Base-by-base conservation (phyloP, 2,888 invertebrate species). In the Xestia sexstrigata region DNA sequence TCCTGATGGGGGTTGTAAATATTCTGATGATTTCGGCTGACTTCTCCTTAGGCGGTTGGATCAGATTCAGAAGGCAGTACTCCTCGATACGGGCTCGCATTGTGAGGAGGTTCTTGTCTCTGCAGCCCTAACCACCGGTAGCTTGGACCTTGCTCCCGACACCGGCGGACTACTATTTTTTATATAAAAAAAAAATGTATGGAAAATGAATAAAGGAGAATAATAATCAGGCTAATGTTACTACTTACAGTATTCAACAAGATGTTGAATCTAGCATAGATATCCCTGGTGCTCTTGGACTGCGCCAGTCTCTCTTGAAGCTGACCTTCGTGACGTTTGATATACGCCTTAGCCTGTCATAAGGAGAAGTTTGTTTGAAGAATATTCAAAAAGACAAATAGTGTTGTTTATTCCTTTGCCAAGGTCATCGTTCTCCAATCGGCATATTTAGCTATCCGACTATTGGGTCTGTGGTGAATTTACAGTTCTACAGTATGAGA, bases 301-400 rank as follows among this genome's bases (percentile, higher is more conserved):
- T 99, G 98, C n/a, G 99, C 99, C 82, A 99, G 97, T 81, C 99
- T 95, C 92, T 99, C 98, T 92, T 99, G 99, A 72, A 99, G 96
- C 89, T 98, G 98, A 0, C 99, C 99, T 94, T 99, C 99, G 93
- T 99, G 99, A 68, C 98, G 97, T 89, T 98, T 98, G 68, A 99
- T 98, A 93, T 99, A 99, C 39, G 97, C 97, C 94, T 99, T 99
- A 0, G 99, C 99, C 97, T 98, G 63, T 49, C n/a, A 93, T 97
- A 96, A 42, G 1, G 7, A 52, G 7, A 78, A 60, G 6, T 47
- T 76, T 15, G n/a, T 15, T 5, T 42, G 6, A 55, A 75, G 30
- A 42, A 49, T 23, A 52, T 74, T 62, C 20, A 20, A 35, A 62
- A 62, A 62, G 62, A 20, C 1, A 20, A 62, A 35, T 62, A 20